phyloP scores from a whole-genome alignment of 2,797 vertebrate genomes.

The Sebastes flavidus region DNA sequence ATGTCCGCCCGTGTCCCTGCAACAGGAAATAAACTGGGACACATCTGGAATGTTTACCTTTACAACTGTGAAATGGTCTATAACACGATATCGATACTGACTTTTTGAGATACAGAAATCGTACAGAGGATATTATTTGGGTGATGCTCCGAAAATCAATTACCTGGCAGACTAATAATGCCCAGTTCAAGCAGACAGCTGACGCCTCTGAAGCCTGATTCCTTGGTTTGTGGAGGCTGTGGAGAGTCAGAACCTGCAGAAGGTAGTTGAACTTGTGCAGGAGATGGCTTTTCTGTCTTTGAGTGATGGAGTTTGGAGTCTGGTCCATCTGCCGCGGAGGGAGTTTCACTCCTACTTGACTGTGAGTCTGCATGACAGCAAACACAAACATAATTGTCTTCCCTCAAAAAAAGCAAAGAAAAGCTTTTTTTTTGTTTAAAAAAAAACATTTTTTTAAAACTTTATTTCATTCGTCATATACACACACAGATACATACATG shows the following conservation, averaged over 20 bases:
- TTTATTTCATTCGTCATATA: too few relatives aligned
- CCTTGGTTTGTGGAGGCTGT: slow-evolving; percentile 43
- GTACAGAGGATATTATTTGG: not conserved
- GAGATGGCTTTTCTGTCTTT: slow-evolving; percentile 45
- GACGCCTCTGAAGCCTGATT: slow-evolving; percentile 59
- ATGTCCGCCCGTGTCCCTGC: too few relatives aligned
- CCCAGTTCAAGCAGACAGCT: slow-evolving; percentile 82
- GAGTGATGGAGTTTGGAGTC: slow-evolving; percentile 35
- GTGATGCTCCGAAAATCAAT: not conserved
- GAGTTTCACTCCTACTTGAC: slow-evolving; percentile 43
- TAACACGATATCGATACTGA: not conserved
- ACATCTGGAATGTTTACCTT: too few relatives aligned
- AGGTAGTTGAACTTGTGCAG: slow-evolving; percentile 20
- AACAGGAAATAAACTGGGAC: too few relatives aligned
- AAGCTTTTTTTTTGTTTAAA: not conserved
- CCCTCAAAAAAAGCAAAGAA: not conserved
- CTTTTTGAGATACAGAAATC: not conserved
- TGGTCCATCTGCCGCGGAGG: slow-evolving; percentile 38
- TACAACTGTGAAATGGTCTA: too few relatives aligned
- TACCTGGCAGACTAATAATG: slow-evolving; percentile 91
- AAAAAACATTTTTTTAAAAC: too few relatives aligned
- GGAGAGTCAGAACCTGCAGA: slow-evolving; percentile 22
- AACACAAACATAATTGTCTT: slow-evolving; percentile 24
- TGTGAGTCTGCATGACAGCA: slow-evolving; percentile 48
- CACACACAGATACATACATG: too few relatives aligned